A percentile compares a stretch with the other conserved stretches of the same genome.
Evolutionary conservation across 2,113 vertebrate genomes (phyloP).

Genomic region (Gavialis gangeticus): DNA sequence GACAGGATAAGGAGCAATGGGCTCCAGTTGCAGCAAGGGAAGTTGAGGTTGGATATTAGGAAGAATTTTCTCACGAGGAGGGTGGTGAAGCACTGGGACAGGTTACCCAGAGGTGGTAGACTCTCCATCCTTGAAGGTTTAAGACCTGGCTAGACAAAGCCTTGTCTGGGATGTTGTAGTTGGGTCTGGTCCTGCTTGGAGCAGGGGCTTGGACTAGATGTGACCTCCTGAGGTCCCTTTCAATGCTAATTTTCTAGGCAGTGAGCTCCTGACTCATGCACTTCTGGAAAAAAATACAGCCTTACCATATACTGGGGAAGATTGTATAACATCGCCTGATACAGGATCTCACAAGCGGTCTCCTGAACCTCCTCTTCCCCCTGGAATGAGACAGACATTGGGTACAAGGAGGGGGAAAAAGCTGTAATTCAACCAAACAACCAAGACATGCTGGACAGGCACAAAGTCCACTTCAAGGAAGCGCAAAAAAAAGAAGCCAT

Average conservation of each 20-base stretch:
- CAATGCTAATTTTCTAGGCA: neutral
- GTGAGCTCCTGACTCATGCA: neutral
- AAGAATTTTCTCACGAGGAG: too few relatives aligned
- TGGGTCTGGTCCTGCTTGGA: too few relatives aligned
- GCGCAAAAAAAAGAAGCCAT: neutral
- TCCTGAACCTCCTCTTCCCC: constrained; percentile 95
- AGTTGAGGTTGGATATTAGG: too few relatives aligned
- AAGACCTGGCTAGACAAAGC: too few relatives aligned
- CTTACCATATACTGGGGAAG: constrained; percentile 98
- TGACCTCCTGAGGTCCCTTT: too few relatives aligned
- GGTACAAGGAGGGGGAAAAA: neutral
- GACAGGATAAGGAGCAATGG: too few relatives aligned
- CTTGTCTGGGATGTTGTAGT: too few relatives aligned
- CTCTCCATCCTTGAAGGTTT: too few relatives aligned
- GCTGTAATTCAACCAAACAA: neutral
- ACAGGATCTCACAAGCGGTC: constrained; percentile 90
- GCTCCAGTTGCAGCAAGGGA: too few relatives aligned
- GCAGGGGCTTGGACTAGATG: too few relatives aligned
- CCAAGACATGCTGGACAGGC: neutral
- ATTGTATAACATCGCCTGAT: constrained; percentile 92
- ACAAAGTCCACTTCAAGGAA: neutral
- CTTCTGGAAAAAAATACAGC: rapidly evolving
- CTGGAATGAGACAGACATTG: constrained; percentile 62
- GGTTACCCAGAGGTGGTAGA: too few relatives aligned
- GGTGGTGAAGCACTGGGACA: too few relatives aligned